Conservation (phyloP, 2,888 invertebrate species). For the Drosophila setosimentum region DNA sequence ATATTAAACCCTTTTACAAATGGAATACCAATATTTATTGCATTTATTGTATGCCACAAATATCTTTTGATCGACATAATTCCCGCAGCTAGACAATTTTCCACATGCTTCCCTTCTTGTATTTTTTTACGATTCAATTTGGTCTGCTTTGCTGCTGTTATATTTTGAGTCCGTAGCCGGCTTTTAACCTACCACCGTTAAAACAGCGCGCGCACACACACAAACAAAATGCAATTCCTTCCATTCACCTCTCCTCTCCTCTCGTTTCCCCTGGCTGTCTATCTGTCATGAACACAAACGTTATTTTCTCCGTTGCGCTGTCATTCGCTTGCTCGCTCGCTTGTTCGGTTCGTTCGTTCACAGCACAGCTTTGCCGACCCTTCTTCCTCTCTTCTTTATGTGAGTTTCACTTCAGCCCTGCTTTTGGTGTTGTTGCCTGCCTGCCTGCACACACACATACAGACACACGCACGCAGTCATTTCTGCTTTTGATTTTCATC, state of each 20-base stretch:
- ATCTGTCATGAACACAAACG: conserved; percentile 25
- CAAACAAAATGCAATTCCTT: conserved; percentile 28
- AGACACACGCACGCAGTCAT: conserved; percentile 28
- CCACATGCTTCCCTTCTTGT: conserved; percentile 13
- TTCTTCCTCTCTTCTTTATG: conserved; percentile 29
- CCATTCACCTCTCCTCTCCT: conserved; percentile 1
- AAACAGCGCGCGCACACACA: conserved; percentile 10
- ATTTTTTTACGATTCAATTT: conserved; percentile 15
- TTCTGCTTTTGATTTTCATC: conserved; percentile 79
- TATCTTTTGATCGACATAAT: neutral
- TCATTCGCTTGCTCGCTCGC: conserved; percentile 39
- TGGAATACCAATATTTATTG: neutral
- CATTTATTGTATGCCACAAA: neutral
- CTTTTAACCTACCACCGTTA: conserved; percentile 74
- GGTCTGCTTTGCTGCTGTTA: conserved; percentile 8
- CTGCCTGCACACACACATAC: neutral
- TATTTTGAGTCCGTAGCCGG: conserved; percentile 54
- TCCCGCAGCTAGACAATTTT: conserved; percentile 3
- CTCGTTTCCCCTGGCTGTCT: conserved; percentile 1
- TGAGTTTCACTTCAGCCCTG: conserved; percentile 72
- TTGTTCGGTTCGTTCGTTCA: conserved; percentile 33
- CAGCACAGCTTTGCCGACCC: conserved; percentile 37
- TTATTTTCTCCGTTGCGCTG: conserved; percentile 42
- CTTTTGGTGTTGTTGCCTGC: conserved; percentile 4
- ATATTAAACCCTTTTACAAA: neutral